phyloP scores from a whole-genome alignment of 2,888 invertebrate species.

The Deroplatys truncata region DNA sequence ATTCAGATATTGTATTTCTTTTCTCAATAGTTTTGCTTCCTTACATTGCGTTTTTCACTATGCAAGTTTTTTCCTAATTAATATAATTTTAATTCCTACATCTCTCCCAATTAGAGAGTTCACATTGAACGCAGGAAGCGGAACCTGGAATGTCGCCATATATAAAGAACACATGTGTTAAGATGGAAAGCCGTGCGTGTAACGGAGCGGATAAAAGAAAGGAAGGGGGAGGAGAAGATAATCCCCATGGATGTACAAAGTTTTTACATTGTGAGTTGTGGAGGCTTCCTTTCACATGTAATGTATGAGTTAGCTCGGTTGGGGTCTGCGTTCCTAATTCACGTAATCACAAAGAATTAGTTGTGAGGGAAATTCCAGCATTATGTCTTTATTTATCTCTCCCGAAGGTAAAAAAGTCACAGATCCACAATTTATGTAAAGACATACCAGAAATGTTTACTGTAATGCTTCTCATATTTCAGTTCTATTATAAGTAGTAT shows the following conservation, averaged over 20 bases:
- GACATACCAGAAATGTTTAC: too few species aligned
- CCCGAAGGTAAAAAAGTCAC: too few species aligned
- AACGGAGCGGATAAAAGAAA: background rate
- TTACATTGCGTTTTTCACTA: too few species aligned
- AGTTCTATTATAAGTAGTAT: too few species aligned
- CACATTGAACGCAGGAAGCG: too few species aligned
- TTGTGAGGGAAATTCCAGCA: background rate
- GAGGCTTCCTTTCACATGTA: background rate
- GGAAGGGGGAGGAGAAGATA: background rate
- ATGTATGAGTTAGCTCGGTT: background rate
- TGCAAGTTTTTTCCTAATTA: too few species aligned
- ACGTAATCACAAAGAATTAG: background rate
- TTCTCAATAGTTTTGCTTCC: too few species aligned
- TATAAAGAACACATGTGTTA: background rate
- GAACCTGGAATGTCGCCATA: background rate
- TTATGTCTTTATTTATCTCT: background rate
- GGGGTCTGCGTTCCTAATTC: background rate
- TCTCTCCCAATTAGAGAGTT: too few species aligned
- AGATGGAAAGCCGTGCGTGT: background rate
- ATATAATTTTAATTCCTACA: too few species aligned
- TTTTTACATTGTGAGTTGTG: background rate
- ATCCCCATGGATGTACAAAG: background rate
- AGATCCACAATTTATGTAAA: too few species aligned
- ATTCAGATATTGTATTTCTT: too few species aligned
- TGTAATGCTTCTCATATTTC: too few species aligned